Conservation (phyloP, 2,797 vertebrate genomes). For the Danio jaintianensis region DNA sequence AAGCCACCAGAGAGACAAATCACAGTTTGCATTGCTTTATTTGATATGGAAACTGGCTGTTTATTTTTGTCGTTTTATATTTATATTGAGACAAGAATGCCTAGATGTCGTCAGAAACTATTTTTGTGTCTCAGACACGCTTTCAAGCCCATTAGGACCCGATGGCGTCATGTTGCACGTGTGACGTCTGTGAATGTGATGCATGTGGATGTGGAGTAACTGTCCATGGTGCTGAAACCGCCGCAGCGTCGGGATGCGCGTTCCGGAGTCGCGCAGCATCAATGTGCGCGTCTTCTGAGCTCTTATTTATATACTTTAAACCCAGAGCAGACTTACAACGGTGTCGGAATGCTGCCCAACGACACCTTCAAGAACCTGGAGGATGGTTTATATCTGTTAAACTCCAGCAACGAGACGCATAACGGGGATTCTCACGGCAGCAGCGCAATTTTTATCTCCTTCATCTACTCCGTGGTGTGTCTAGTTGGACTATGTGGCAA, state of each 20-base stretch:
- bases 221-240: constrained; percentile 66
- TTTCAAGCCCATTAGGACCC: neutral
- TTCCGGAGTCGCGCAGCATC: constrained; percentile 31
- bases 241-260: constrained; percentile 52
- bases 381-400: constrained; percentile 65
- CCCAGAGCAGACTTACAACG: neutral
- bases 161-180: constrained; percentile 71
- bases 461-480: constrained; percentile 91
- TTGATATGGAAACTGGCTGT: neutral
- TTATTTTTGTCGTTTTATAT: neutral
- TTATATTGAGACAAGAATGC: neutral
- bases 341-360: constrained; percentile 64
- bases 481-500: constrained; percentile 90
- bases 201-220: constrained; percentile 53
- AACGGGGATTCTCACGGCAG: constrained; percentile 82
- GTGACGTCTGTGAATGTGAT: constrained; percentile 76
- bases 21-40: neutral
- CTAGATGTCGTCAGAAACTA: constrained; percentile 1
- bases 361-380: constrained; percentile 62
- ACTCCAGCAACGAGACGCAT: constrained; percentile 83
- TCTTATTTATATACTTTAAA: neutral
- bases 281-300: constrained; percentile 40
- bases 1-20: neutral
- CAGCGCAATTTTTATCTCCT: constrained; percentile 91
- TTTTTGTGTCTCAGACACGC: neutral